Conservation (phyloP, 2,113 vertebrate genomes). For the Burhinus oedicnemus region DNA sequence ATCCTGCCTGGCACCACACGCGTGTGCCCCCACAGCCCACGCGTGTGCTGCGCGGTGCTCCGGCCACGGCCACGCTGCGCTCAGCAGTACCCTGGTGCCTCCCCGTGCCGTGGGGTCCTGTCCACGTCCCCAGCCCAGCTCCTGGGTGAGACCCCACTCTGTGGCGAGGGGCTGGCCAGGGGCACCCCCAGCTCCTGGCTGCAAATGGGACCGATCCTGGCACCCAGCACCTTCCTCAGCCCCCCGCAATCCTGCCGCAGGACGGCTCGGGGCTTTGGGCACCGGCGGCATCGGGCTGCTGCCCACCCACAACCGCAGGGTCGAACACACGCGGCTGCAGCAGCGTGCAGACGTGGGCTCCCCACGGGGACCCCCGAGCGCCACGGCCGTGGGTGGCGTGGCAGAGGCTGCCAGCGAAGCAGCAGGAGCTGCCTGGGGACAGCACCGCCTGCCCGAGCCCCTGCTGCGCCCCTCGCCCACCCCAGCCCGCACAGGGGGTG, state of each 20-base stretch:
- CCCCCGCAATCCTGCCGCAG: accelerated
- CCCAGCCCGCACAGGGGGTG: background rate
- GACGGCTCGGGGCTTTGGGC: background rate
- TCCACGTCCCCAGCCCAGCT: accelerated
- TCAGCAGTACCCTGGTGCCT: accelerated
- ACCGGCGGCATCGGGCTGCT: background rate
- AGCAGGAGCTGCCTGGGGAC: background rate
- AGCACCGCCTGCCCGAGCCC: background rate
- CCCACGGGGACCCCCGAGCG: background rate
- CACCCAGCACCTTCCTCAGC: background rate
- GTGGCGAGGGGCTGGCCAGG: too few species aligned
- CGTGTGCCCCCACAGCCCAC: background rate
- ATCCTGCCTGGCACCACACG: background rate
- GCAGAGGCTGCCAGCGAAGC: background rate
- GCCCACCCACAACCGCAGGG: background rate
- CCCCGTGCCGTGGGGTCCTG: background rate
- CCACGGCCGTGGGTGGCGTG: background rate
- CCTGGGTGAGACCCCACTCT: background rate
- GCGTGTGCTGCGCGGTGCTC: background rate
- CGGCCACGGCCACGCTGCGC: background rate
- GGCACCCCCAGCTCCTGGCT: background rate
- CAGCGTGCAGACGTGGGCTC: background rate
- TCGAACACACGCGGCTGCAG: background rate
- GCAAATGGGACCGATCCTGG: background rate
- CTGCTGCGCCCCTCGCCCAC: background rate